Evolutionary conservation across 2,888 invertebrate genomes (phyloP).

Genomic region (Mesoligia furuncula): DNA sequence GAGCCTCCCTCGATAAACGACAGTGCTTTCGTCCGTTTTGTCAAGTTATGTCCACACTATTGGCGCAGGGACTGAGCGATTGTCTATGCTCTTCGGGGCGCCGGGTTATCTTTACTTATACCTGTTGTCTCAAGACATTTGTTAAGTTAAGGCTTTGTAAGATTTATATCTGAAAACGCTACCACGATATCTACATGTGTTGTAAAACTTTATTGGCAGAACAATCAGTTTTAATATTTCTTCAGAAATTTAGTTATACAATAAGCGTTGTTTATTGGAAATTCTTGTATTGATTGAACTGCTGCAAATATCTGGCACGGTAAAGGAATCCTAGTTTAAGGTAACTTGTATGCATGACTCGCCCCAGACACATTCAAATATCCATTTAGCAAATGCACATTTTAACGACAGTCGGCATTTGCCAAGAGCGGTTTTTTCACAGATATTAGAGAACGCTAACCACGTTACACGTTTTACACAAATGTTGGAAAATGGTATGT

Average conservation of each 20-base stretch:
- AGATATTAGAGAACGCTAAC: slow-evolving; percentile 24
- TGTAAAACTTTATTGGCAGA: neutral
- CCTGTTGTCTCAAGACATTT: neutral
- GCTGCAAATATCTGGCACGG: slow-evolving; percentile 28
- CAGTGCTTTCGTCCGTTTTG: slow-evolving; percentile 24
- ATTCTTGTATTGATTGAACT: slow-evolving; percentile 18
- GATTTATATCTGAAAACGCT: neutral
- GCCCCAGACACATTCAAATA: slow-evolving; percentile 59
- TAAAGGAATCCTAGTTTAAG: slow-evolving; percentile 36
- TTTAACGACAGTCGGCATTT: slow-evolving; percentile 56
- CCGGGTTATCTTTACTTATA: neutral
- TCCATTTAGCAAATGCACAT: slow-evolving; percentile 59
- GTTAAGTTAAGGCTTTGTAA: neutral
- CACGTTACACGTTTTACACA: slow-evolving; percentile 12
- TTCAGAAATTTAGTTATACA: neutral
- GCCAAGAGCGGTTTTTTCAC: slow-evolving; percentile 42
- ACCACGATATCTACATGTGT: neutral
- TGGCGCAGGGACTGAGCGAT: neutral
- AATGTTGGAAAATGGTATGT: neutral
- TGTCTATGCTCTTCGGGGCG: neutral
- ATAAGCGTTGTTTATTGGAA: neutral
- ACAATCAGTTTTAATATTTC: neutral
- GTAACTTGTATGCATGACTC: slow-evolving; percentile 49
- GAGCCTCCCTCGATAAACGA: slow-evolving; percentile 38
- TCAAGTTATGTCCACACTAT: slow-evolving; percentile 19